These are phyloP conservation scores for Athrips mouffetella DNA, from an alignment of 2,888 invertebrate genomes.

Conservation along the genomic window DNA sequence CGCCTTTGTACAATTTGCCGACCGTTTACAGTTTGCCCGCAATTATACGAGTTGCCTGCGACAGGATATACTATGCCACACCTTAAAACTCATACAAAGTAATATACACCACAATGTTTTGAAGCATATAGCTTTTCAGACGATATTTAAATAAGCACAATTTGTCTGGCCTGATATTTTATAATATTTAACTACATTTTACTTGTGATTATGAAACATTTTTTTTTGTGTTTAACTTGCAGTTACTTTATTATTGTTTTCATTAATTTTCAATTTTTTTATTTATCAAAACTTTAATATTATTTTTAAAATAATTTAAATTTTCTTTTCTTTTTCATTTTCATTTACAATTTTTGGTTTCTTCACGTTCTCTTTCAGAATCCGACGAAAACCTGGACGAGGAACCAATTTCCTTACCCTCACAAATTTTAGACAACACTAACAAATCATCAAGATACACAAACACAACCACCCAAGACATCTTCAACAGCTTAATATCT, in stretches of 20 bases:
- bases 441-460: slow-evolving; percentile 6
- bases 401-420: neutral
- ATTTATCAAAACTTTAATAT: slow-evolving; percentile 14
- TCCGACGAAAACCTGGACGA: neutral
- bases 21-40: too few species aligned
- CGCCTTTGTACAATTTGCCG: too few species aligned
- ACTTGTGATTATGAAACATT: too few species aligned
- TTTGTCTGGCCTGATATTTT: too few species aligned
- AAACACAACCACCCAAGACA: slow-evolving; percentile 41
- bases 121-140: too few species aligned
- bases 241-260: neutral
- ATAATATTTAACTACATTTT: too few species aligned
- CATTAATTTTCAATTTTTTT: slow-evolving; percentile 18
- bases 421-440: slow-evolving; percentile 7
- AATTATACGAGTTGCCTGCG: too few species aligned
- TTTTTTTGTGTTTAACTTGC: neutral
- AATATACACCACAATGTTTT: too few species aligned
- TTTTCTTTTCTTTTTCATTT: slow-evolving; percentile 7
- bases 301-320: slow-evolving; percentile 17
- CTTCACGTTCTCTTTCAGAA: slow-evolving; percentile 7
- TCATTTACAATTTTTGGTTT: slow-evolving; percentile 14
- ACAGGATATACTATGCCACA: too few species aligned
- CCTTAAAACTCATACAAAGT: too few species aligned
- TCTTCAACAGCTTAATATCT: slow-evolving; percentile 57
- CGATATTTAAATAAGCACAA: too few species aligned